Evolutionary conservation across 2,888 invertebrate species (phyloP).

Genomic region (Girardia tigrina): DNA sequence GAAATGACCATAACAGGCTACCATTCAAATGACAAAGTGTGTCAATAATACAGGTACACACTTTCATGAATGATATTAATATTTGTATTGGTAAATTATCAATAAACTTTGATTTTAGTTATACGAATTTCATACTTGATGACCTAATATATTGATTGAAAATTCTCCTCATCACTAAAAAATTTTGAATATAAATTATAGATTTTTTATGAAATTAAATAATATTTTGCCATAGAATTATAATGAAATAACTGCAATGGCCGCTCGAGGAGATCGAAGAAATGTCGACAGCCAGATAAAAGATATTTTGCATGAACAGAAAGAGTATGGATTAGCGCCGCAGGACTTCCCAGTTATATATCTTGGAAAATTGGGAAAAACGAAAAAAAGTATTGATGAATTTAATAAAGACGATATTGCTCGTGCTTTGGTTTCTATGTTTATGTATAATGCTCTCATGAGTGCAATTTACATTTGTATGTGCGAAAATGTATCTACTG

Average conservation of each 20-base stretch:
- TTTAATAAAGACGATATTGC: constrained; percentile 2
- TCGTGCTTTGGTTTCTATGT: not conserved
- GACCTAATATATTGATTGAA: too few species aligned
- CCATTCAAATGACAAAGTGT: too few species aligned
- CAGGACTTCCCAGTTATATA: not conserved
- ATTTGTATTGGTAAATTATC: too few species aligned
- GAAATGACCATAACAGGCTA: too few species aligned
- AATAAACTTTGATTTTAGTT: too few species aligned
- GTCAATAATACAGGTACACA: too few species aligned
- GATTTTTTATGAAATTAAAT: too few species aligned
- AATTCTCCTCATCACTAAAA: too few species aligned
- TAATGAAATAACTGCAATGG: not conserved
- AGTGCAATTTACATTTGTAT: not conserved
- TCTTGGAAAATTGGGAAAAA: not conserved
- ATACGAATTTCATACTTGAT: too few species aligned
- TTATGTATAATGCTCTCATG: not conserved
- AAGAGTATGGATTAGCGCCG: not conserved
- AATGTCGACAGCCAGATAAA: not conserved
- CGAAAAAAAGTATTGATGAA: not conserved
- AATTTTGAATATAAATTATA: too few species aligned
- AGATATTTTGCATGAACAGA: not conserved
- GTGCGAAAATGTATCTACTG: not conserved
- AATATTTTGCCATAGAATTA: not conserved
- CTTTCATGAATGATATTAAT: too few species aligned
- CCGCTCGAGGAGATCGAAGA: not conserved